Evolutionary conservation across 2,113 vertebrate species (phyloP).

Genomic region (Aspiorhynchus laticeps): DNA sequence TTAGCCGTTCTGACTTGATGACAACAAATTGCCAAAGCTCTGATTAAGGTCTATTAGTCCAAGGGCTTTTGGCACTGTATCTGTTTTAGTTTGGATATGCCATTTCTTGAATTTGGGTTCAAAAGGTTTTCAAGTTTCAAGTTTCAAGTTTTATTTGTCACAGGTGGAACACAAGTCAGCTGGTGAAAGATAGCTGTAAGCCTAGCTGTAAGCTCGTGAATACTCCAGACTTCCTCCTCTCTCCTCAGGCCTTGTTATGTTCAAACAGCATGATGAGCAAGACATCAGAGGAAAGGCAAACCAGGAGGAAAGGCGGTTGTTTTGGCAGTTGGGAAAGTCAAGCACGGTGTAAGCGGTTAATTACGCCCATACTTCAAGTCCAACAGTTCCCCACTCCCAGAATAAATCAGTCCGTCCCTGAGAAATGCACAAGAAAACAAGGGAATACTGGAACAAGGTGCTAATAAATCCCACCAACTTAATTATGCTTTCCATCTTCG

Average conservation of each 20-base stretch:
- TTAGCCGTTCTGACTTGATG: neutral
- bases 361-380: constrained; percentile 56
- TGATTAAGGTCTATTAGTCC: too few relatives aligned
- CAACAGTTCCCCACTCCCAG: constrained; percentile 35
- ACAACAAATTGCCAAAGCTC: neutral
- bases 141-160: too few relatives aligned
- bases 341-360: constrained; percentile 53
- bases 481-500: constrained; percentile 65
- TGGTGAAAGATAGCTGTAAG: neutral
- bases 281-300: neutral
- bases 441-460: constrained; percentile 27
- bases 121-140: too few relatives aligned
- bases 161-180: neutral
- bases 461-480: constrained; percentile 64
- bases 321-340: constrained; percentile 37
- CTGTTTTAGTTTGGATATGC: neutral
- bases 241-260: neutral
- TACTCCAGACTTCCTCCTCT: neutral
- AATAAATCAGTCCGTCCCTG: constrained; percentile 57
- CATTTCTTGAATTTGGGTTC: neutral
- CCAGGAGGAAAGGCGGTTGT: constrained; percentile 37
- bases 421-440: constrained; percentile 43
- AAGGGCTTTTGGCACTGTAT: neutral
- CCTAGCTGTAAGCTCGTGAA: neutral
- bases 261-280: neutral